Percentiles rank a stretch among this genome's conserved stretches.
phyloP scores from a whole-genome alignment of 2,797 vertebrate genomes.

The Hemitrygon akajei region DNA sequence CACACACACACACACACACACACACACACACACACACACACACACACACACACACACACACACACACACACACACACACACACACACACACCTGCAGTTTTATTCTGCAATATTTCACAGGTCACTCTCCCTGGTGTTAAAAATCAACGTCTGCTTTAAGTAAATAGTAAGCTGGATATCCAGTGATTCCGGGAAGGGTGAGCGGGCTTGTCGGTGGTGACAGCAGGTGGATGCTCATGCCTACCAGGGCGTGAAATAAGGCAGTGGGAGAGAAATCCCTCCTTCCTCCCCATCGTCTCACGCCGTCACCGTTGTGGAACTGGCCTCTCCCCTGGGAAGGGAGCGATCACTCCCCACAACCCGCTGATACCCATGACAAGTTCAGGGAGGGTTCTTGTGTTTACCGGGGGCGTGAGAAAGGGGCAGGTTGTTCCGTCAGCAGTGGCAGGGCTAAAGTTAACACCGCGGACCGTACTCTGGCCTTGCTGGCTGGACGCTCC shows the following conservation, averaged over 20 bases:
- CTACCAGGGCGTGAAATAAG: background rate
- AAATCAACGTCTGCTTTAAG: background rate
- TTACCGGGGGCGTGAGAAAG: too few relatives aligned
- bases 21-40: conserved; percentile 19
- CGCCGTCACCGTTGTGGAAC: background rate
- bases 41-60: too few relatives aligned
- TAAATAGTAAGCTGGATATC: background rate
- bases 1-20: background rate
- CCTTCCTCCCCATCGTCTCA: background rate
- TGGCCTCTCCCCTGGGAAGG: background rate
- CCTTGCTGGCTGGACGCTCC: background rate
- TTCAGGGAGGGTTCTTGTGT: too few relatives aligned
- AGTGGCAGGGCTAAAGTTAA: background rate
- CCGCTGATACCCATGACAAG: too few relatives aligned
- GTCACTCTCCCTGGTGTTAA: conserved; percentile 39
- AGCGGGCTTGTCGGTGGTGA: background rate
- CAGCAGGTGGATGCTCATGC: background rate
- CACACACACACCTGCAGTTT: conserved; percentile 40
- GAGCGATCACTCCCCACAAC: background rate
- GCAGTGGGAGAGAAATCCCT: background rate
- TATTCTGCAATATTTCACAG: conserved; percentile 63
- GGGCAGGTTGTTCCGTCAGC: background rate
- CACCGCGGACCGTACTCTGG: background rate
- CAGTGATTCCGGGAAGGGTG: background rate
- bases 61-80: conserved; percentile 42